phyloP scores from a whole-genome alignment of 1,140 invertebrate species.

The Yoshiicerus persimilis region DNA sequence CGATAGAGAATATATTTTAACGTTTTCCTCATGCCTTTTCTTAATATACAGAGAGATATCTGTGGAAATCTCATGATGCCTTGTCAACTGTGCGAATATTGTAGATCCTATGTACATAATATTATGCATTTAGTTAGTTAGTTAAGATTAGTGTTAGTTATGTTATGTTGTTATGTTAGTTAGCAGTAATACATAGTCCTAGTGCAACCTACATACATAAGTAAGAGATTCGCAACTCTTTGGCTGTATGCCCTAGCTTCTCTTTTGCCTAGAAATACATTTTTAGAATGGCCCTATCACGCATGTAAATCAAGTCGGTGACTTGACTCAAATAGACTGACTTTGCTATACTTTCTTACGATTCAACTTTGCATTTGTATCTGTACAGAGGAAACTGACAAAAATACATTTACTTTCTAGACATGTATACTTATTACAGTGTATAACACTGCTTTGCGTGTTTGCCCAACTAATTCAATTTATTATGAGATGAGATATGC shows the following conservation, averaged over 20 bases:
- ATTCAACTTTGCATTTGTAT: neutral
- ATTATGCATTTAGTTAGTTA: neutral
- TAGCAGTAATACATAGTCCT: neutral
- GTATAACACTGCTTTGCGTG: neutral
- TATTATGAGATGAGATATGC: neutral
- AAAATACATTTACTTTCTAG: neutral
- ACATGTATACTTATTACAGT: too few species aligned
- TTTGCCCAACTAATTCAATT: neutral
- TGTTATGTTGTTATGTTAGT: neutral
- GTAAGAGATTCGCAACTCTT: neutral
- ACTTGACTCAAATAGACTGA: neutral
- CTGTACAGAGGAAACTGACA: too few species aligned
- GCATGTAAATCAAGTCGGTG: slow-evolving; percentile 7
- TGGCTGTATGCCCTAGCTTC: neutral
- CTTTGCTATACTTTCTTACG: neutral
- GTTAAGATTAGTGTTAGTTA: neutral
- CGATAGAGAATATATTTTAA: neutral
- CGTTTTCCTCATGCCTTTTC: neutral
- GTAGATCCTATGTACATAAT: neutral
- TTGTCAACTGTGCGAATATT: neutral
- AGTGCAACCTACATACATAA: neutral
- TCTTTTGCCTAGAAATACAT: slow-evolving; percentile 5
- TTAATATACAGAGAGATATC: neutral
- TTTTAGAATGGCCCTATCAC: slow-evolving; percentile 10
- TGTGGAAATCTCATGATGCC: neutral